phyloP scores from a whole-genome alignment of 2,797 vertebrate genomes.

The Bucorvus abyssinicus region DNA sequence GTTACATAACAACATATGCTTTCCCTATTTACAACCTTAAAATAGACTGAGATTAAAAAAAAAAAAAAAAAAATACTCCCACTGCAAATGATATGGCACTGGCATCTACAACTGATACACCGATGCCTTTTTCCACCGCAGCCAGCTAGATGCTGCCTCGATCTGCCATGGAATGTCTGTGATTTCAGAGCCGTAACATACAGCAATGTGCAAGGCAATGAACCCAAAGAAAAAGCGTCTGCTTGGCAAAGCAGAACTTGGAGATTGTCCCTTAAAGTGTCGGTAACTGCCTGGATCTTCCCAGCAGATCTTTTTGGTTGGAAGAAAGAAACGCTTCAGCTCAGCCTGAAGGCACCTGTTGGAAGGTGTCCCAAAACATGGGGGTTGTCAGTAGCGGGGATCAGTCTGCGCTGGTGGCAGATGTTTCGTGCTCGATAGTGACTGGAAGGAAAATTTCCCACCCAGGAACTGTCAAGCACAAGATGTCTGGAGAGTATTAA shows the following conservation, averaged over 20 bases:
- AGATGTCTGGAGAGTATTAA: conserved; percentile 7
- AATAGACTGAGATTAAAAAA: not conserved
- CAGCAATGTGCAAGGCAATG: not conserved
- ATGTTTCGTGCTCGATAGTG: not conserved
- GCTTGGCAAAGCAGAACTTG: not conserved
- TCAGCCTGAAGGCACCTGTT: conserved; percentile 1
- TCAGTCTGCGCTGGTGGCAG: not conserved
- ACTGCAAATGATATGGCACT: not conserved
- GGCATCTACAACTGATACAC: not conserved
- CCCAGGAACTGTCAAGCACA: conserved; percentile 16
- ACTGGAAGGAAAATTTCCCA: conserved; percentile 25
- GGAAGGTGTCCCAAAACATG: not conserved
- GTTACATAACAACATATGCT: conserved; percentile 33
- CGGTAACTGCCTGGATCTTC: not conserved
- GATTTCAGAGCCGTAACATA: not conserved
- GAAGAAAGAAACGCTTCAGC: not conserved
- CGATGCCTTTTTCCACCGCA: not conserved
- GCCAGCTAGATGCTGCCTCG: conserved; percentile 4
- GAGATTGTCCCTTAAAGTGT: not conserved
- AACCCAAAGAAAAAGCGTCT: not conserved
- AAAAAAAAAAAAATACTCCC: not conserved
- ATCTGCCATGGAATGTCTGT: not conserved
- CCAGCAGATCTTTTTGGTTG: not conserved
- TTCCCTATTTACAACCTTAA: conserved; percentile 4
- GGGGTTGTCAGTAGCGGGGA: not conserved